Conservation (phyloP, 92 coral and sea anemone genomes). For the Palythoa heliodiscus region DNA sequence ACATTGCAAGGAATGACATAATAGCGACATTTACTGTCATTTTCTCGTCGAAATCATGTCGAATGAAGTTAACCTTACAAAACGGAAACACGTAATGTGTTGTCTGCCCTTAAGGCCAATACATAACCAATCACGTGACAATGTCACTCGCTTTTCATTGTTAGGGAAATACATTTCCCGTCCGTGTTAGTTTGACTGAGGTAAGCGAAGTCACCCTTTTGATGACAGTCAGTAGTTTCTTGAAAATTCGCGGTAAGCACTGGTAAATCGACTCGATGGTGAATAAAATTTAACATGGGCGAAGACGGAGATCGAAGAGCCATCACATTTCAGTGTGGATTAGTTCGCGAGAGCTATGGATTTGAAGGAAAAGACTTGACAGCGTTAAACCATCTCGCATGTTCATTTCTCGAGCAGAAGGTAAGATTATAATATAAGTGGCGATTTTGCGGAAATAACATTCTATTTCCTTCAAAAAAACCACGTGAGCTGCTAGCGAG, state of each 20-base stretch:
- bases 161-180: slow-evolving; percentile 82
- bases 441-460: slow-evolving; percentile 43
- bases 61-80: background rate
- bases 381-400: slow-evolving; percentile 89
- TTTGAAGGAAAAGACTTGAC: slow-evolving; percentile 95
- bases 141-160: slow-evolving; percentile 85
- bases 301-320: slow-evolving; percentile 85
- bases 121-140: slow-evolving; percentile 82
- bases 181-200: slow-evolving; percentile 38
- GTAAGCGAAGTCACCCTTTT: slow-evolving; percentile 24
- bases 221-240: slow-evolving; percentile 31
- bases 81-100: slow-evolving; percentile 79
- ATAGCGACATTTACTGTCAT: no score
- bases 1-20: background rate
- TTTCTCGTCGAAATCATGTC: background rate
- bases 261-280: slow-evolving; percentile 49
- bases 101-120: slow-evolving; percentile 70
- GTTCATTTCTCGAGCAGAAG: slow-evolving; percentile 98
- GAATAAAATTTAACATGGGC: slow-evolving; percentile 46
- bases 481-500: slow-evolving; percentile 34
- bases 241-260: slow-evolving; percentile 5
- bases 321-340: slow-evolving; percentile 94
- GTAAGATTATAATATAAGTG: slow-evolving; percentile 58
- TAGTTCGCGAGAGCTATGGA: slow-evolving; percentile 95
- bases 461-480: slow-evolving; percentile 24